phyloP scores from a whole-genome alignment of 2,113 vertebrate species.

The Actenoides lindsayi region DNA sequence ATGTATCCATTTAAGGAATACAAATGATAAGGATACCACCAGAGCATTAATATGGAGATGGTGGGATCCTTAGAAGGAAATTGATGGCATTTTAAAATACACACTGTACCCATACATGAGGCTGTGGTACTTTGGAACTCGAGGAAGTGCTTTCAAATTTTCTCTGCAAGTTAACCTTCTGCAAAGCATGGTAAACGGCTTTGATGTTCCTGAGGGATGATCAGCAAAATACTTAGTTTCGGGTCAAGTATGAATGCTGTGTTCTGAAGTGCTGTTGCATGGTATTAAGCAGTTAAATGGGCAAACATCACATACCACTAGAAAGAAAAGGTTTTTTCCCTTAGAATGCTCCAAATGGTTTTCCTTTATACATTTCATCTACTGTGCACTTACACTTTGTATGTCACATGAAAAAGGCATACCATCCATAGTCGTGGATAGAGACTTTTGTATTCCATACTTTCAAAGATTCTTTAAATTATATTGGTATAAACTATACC shows the following conservation, averaged over 20 bases:
- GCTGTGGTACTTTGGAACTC: neutral
- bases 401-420: neutral
- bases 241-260: neutral
- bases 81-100: neutral
- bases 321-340: neutral
- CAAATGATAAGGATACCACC: neutral
- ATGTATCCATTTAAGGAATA: neutral
- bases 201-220: neutral
- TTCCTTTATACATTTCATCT: neutral
- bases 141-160: neutral
- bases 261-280: neutral
- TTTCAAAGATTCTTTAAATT: neutral
- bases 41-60: neutral
- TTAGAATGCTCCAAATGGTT: neutral
- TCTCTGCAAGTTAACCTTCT: neutral
- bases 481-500: neutral
- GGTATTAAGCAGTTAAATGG: neutral
- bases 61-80: neutral
- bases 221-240: neutral
- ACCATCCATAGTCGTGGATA: neutral
- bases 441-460: neutral
- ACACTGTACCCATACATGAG: neutral
- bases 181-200: neutral
- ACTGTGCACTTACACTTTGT: neutral
- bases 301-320: neutral